Conservation (phyloP, 2,113 vertebrate species). For the Microtus ochrogaster region DNA sequence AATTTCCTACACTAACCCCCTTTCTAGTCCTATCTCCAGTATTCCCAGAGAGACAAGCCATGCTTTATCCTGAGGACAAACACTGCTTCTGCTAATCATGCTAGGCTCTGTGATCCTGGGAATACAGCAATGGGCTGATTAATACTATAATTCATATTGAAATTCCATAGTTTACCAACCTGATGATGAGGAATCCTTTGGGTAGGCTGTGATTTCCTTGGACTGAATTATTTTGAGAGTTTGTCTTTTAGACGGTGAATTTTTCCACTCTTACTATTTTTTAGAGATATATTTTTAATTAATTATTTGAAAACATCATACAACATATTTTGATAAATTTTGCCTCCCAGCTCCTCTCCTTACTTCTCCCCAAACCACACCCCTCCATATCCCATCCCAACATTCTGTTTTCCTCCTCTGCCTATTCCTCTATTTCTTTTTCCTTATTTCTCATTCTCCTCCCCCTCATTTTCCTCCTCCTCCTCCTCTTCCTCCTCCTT, state of each 20-base stretch:
- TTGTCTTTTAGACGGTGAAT: slow-evolving; percentile 4
- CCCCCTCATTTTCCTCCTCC: not conserved
- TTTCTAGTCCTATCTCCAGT: not conserved
- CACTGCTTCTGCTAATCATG: not conserved
- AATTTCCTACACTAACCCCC: not conserved
- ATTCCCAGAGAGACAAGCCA: not conserved
- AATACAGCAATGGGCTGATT: slow-evolving; percentile 2
- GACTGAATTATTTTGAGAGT: not conserved
- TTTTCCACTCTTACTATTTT: not conserved
- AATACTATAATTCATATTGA: not conserved
- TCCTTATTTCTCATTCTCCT: too few relatives aligned
- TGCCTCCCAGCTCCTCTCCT: not conserved
- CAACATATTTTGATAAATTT: not conserved
- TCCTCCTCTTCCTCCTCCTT: not conserved
- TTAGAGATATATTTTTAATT: not conserved
- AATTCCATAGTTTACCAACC: not conserved
- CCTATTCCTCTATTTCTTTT: not conserved
- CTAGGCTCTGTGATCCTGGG: not conserved
- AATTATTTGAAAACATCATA: not conserved
- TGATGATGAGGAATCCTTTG: not conserved
- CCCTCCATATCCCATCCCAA: not conserved
- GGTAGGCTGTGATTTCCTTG: not conserved
- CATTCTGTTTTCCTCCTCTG: not conserved
- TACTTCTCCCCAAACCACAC: too few relatives aligned
- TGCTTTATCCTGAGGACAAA: not conserved